Percentiles rank a stretch among this genome's conserved stretches.
These are phyloP conservation scores for Tetragonula carbonaria DNA, from an alignment of 2,888 invertebrate genomes.

Conservation along the genomic window DNA sequence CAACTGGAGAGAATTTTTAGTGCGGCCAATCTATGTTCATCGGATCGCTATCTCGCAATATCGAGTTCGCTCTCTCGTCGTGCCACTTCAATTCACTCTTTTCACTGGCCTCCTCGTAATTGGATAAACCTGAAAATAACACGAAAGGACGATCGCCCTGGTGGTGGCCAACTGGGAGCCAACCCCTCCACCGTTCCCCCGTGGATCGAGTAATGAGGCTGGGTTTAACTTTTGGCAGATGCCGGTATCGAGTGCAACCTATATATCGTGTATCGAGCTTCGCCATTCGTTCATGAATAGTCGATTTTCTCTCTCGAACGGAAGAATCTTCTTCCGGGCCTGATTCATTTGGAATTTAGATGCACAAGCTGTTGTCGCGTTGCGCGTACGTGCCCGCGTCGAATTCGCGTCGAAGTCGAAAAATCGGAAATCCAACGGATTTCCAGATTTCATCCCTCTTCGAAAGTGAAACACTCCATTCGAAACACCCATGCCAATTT, in stretches of 20 bases:
- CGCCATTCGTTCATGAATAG: slow-evolving; percentile 18
- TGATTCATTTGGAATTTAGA: neutral
- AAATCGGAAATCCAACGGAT: neutral
- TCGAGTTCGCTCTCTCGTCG: slow-evolving; percentile 33
- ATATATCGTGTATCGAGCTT: neutral
- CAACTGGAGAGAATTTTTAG: slow-evolving; percentile 38
- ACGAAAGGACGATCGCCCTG: slow-evolving; percentile 46
- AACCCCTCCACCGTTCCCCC: slow-evolving; percentile 34
- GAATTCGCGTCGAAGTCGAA: neutral
- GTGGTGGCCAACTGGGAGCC: slow-evolving; percentile 19
- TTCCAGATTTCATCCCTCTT: neutral
- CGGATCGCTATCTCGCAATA: slow-evolving; percentile 58
- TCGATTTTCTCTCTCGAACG: slow-evolving; percentile 1
- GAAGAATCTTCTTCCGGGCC: neutral
- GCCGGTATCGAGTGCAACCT: neutral
- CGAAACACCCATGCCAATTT: too few species aligned
- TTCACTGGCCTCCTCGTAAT: slow-evolving; percentile 59
- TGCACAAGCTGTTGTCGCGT: neutral
- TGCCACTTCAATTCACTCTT: slow-evolving; percentile 46
- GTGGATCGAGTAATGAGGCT: slow-evolving; percentile 49
- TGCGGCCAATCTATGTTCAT: slow-evolving; percentile 49
- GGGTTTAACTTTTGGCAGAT: slow-evolving; percentile 35
- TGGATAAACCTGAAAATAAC: slow-evolving; percentile 68
- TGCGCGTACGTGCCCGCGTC: too few species aligned
- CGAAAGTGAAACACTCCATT: neutral